Evolutionary conservation across 2,888 invertebrate species (phyloP), one percentile per base, ranked within the genome.

Genomic region (Leucophora obtusa): DNA sequence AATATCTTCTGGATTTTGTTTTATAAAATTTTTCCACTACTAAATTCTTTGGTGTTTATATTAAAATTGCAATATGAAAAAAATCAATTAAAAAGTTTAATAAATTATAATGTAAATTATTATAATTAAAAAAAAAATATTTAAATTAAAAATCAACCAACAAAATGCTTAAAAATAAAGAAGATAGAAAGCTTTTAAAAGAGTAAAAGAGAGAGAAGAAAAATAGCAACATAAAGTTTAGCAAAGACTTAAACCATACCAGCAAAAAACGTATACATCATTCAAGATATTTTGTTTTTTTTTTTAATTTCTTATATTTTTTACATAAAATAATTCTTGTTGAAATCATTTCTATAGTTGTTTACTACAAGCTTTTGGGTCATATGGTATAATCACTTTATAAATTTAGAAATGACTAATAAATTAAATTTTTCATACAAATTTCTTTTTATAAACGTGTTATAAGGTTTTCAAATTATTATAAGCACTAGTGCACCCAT

Each of bases 161-260:
- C 79, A 79, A 79, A 79, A 74, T 70, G 79, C 79, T 72, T 65
- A 72, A 10, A 66, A 70, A 33, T 15, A 56, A 28, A 15, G 8
- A 33, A 15, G 15, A 28, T 15, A 28, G n/a, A n/a, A 28, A 15
- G 17, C 38, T 47, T 47, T 47, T 47, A 47, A 56, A 56, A 28
- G 33, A 1, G 4, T n/a, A n/a, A 56, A 15, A n/a, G 17, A 17
- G 33, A 59, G 35, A 21, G 17, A 50, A 33, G 56, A 18, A 21
- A 18, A 33, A 15, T 17, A 58, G 59, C 58, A 59, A 50, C 54
- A 43, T 43, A 24, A 70, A 51, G 7, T 65, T 47, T 59, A 73
- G 73, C 60, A 59, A 77, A 47, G 43, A 47, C 43, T n/a, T n/a
- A 14, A 47, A 47, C n/a, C 43, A 47, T 10, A 38, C 10, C 10